Base-by-base conservation (phyloP, 53 echinoderm and acorn worm genomes). In the Astropecten irregularis region DNA sequence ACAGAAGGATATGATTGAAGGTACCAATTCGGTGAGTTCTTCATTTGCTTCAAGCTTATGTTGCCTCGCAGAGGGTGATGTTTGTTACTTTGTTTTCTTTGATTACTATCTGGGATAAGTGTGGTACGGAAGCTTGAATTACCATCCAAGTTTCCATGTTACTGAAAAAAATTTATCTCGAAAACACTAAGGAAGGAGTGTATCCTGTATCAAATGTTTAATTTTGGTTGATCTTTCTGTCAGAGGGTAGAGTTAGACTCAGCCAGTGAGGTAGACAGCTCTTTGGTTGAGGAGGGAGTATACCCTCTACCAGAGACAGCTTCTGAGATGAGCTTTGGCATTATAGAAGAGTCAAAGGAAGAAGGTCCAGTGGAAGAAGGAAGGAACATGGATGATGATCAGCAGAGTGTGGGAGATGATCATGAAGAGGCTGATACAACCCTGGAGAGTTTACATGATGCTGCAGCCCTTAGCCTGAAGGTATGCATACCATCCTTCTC, bases 291-390 rank as follows among this genome's bases (percentile, higher is more conserved):
- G 36, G 95, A 95, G 10, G 97, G 97, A 13, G 87, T 92, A 10
- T 93, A 92, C 71, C 94, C 97, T 16, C 88, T 97, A 30, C 94
- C 94, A 15, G 94, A 97, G 60, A 94, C 97, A 30, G 85, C 92
- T 19, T 97, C 94, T 2, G 96, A 97, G 52, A 37, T 89, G 13
- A 93, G 96, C 79, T 87, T 83, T 40, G 91, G 53, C 34, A 56
- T 85, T 35, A 39, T 50, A 3, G 76, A 36, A 36, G 71, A 88
- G 38, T 11, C 36, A 7, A 60, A 63, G 52, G 47, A 52, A 10
- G 52, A 60, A 11, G 25, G 56, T 21, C 18, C 14, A 13, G 54
- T 36, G n/a, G 55, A 76, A 19, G 42, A 11, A 11, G 48, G 28
- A 22, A 31, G 2, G 16, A 27, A 79, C 23, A 3, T 40, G 14